These are phyloP conservation scores for Drosophila falleni DNA, from an alignment of 2,888 invertebrate species.

Conservation along the genomic window DNA sequence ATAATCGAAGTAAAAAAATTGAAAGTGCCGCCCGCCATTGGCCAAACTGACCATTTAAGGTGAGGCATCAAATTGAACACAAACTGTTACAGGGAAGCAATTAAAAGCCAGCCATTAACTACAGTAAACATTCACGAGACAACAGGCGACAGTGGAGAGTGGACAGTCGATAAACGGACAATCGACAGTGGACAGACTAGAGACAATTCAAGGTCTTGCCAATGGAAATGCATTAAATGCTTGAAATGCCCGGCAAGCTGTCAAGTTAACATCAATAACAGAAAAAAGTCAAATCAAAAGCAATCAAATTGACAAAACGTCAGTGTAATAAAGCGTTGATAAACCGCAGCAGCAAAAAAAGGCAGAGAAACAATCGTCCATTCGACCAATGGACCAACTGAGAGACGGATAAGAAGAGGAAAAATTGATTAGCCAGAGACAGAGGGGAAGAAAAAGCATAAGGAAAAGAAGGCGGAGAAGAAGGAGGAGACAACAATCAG, in stretches of 20 bases:
- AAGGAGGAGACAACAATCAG: slow-evolving; percentile 37
- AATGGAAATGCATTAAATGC: slow-evolving; percentile 58
- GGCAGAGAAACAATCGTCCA: slow-evolving; percentile 15
- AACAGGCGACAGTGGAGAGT: slow-evolving; percentile 1
- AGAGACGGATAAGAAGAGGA: slow-evolving; percentile 38
- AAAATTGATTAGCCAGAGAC: slow-evolving; percentile 66
- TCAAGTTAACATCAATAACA: slow-evolving; percentile 24
- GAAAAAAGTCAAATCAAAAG: slow-evolving; percentile 76
- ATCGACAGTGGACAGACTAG: neutral
- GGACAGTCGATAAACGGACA: slow-evolving; percentile 13
- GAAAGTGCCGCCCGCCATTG: slow-evolving; percentile 53
- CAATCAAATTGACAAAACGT: slow-evolving; percentile 84
- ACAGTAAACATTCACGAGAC: slow-evolving; percentile 46
- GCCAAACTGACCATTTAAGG: slow-evolving; percentile 41
- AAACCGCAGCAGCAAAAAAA: slow-evolving; percentile 66
- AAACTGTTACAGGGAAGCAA: slow-evolving; percentile 60
- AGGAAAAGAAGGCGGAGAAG: slow-evolving; percentile 8
- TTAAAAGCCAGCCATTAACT: slow-evolving; percentile 66
- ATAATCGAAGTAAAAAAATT: slow-evolving; percentile 38
- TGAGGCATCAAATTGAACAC: slow-evolving; percentile 41
- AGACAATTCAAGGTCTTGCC: slow-evolving; percentile 71
- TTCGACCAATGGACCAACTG: neutral
- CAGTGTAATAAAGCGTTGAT: slow-evolving; percentile 84
- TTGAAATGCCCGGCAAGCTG: slow-evolving; percentile 49
- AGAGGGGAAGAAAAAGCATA: slow-evolving; percentile 10